These are phyloP conservation scores for Heterotis niloticus DNA, from an alignment of 2,113 vertebrate genomes.

Conservation along the genomic window DNA sequence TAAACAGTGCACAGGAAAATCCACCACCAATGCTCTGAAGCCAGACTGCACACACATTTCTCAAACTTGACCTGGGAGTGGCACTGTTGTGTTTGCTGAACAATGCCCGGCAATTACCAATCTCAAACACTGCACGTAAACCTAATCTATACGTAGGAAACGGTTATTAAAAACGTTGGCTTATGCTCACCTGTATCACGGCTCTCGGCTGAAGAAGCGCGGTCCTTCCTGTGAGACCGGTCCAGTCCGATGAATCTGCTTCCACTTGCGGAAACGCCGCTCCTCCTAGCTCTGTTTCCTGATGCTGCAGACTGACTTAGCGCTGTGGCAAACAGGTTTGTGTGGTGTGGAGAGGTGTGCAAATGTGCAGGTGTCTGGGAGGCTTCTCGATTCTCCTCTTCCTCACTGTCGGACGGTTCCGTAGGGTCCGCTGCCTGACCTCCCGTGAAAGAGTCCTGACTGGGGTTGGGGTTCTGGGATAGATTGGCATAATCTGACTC, in stretches of 20 bases:
- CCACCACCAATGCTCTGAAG: too few species aligned
- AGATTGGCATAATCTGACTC: slow-evolving; percentile 65
- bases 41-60: too few species aligned
- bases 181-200: slow-evolving; percentile 61
- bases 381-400: slow-evolving; percentile 59
- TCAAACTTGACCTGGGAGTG: too few species aligned
- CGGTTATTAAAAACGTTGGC: background rate
- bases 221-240: slow-evolving; percentile 75
- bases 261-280: slow-evolving; percentile 46
- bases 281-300: slow-evolving; percentile 52
- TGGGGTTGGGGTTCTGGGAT: slow-evolving; percentile 50
- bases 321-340: slow-evolving; percentile 94
- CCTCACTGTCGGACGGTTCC: slow-evolving; percentile 67
- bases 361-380: slow-evolving; percentile 49
- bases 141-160: background rate
- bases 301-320: slow-evolving; percentile 65
- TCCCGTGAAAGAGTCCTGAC: slow-evolving; percentile 58
- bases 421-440: slow-evolving; percentile 49
- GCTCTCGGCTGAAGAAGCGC: slow-evolving; percentile 67
- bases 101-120: background rate
- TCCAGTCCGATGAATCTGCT: slow-evolving; percentile 56
- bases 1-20: too few species aligned
- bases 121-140: background rate
- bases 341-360: slow-evolving; percentile 70
- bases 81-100: too few species aligned